Evolutionary conservation across 1,140 invertebrate species (phyloP).

Genomic region (Drosophila persimilis): DNA sequence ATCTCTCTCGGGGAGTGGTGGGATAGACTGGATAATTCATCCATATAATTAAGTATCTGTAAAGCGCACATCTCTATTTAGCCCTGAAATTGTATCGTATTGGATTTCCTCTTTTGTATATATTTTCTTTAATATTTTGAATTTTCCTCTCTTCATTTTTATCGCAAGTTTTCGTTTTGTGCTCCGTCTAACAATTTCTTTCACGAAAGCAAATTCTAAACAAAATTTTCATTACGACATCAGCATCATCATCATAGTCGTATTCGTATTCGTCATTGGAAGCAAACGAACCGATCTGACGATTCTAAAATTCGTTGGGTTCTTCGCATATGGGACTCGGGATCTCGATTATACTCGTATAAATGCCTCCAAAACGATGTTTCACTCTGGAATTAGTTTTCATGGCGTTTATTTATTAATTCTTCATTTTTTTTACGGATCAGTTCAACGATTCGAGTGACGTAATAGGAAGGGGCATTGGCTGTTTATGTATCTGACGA

Average conservation of each 20-base stretch:
- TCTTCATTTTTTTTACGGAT: constrained; percentile 23
- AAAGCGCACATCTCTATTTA: constrained; percentile 61
- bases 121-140: constrained; percentile 1
- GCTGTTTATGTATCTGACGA: constrained; percentile 17
- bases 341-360: constrained; percentile 6
- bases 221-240: constrained; percentile 74
- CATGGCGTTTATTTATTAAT: constrained; percentile 39
- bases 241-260: constrained; percentile 40
- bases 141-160: constrained; percentile 6
- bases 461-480: constrained; percentile 48
- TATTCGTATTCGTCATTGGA: constrained; percentile 32
- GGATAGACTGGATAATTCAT: constrained; percentile 47
- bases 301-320: constrained; percentile 15
- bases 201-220: constrained; percentile 67
- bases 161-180: background rate
- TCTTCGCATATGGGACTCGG: constrained; percentile 23
- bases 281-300: too few species aligned
- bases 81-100: constrained; percentile 65
- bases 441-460: constrained; percentile 46
- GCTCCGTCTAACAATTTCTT: constrained; percentile 47
- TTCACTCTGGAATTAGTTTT: constrained; percentile 48
- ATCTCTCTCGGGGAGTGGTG: background rate
- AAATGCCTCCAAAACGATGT: constrained; percentile 53
- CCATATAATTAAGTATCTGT: constrained; percentile 62
- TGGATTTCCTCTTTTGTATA: constrained; percentile 12